These are phyloP conservation scores for Clamator glandarius DNA, from an alignment of 2,797 vertebrate species.

Conservation along the genomic window DNA sequence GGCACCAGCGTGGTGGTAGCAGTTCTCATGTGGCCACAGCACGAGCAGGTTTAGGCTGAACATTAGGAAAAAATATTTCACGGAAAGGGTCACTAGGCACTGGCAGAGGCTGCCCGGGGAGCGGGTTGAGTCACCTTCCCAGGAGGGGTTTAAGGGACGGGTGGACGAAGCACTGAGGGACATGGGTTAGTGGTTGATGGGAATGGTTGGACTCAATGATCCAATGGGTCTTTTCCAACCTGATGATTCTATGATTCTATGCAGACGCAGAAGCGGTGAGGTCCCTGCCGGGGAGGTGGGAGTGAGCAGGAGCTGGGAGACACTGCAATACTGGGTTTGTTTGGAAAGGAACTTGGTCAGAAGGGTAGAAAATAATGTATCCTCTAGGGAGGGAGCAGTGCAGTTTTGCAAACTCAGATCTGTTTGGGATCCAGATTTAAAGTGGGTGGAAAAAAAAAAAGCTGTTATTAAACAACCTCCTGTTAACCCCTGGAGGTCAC, in stretches of 20 bases:
- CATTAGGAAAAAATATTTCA: no score
- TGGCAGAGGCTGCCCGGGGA: no score
- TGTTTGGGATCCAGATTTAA: slow-evolving; percentile 18
- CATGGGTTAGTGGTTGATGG: no score
- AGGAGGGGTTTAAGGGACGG: no score
- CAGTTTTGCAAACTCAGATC: slow-evolving; percentile 32
- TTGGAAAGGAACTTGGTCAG: not conserved
- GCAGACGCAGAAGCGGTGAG: not conserved
- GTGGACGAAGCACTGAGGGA: no score
- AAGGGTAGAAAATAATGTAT: not conserved
- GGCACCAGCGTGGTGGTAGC: not conserved
- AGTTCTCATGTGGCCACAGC: not conserved
- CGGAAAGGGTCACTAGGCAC: no score
- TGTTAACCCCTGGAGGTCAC: not conserved
- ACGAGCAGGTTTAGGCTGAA: no score
- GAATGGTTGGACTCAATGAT: no score
- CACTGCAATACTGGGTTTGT: not conserved
- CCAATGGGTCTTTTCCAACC: no score
- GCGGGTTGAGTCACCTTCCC: no score
- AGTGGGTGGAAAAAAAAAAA: not conserved
- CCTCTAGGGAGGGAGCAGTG: not conserved
- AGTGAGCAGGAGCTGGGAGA: not conserved
- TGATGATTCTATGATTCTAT: no score
- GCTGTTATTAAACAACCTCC: not conserved
- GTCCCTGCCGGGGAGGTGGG: accelerated